phyloP scores from a whole-genome alignment of 1,140 invertebrate genomes.

The Scaptomyza graminum region DNA sequence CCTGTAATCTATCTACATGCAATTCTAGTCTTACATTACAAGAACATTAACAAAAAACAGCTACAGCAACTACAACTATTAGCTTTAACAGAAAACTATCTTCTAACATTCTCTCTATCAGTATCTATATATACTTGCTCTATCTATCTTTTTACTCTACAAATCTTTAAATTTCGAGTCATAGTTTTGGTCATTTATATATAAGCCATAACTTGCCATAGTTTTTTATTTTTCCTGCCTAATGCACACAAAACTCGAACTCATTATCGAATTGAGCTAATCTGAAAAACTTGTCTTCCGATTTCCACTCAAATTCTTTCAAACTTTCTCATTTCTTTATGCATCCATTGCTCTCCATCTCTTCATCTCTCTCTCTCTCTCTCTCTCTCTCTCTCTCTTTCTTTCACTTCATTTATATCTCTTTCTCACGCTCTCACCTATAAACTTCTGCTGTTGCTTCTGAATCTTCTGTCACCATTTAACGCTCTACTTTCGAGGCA shows the following conservation, averaged over 20 bases:
- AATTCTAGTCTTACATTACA: conserved; percentile 80
- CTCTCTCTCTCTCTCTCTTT: conserved; percentile 9
- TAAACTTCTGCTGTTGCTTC: conserved; percentile 32
- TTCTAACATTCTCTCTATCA: conserved; percentile 36
- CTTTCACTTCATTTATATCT: conserved; percentile 48
- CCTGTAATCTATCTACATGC: conserved; percentile 69
- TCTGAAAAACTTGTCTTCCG: conserved; percentile 45
- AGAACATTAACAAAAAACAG: conserved; percentile 44
- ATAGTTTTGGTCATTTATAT: conserved; percentile 75
- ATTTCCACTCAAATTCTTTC: conserved; percentile 66
- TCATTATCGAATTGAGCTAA: conserved; percentile 56
- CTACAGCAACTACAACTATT: conserved; percentile 29
- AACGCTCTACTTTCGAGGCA: conserved; percentile 67
- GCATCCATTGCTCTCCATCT: conserved; percentile 40
- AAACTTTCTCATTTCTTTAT: conserved; percentile 73
- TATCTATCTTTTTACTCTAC: conserved; percentile 28
- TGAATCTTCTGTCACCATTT: conserved; percentile 66
- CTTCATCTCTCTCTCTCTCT: background rate
- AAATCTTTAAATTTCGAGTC: conserved; percentile 50
- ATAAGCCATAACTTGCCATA: conserved; percentile 84
- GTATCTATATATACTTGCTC: conserved; percentile 14
- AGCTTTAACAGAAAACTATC: conserved; percentile 64
- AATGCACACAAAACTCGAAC: conserved; percentile 65
- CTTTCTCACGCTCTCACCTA: conserved; percentile 44
- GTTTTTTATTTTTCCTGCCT: conserved; percentile 51